A percentile compares a stretch with the other conserved stretches of the same genome.
phyloP scores from a whole-genome alignment of 1,140 invertebrate genomes.

The Ridgeia piscesae region DNA sequence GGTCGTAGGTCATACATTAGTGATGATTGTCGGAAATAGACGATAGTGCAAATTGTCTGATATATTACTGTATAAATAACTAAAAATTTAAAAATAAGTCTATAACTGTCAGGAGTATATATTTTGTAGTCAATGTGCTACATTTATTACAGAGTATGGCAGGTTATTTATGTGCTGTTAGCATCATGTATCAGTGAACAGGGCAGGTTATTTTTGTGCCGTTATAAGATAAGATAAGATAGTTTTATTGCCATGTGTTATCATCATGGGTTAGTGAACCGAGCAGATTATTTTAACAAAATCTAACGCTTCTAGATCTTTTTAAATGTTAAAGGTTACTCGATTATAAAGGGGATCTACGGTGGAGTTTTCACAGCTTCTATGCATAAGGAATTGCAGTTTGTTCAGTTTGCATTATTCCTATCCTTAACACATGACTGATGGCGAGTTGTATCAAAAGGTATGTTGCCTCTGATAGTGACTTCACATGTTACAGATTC shows the following conservation, averaged over 20 bases:
- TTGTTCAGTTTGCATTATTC: background rate
- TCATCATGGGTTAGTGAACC: background rate
- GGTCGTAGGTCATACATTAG: no score
- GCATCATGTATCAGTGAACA: background rate
- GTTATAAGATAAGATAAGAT: no score
- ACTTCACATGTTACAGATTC: background rate
- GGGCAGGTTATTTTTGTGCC: background rate
- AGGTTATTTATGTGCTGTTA: no score
- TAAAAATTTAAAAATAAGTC: no score
- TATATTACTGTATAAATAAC: no score
- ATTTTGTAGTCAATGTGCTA: no score
- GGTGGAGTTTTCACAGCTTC: background rate
- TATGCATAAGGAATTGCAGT: background rate
- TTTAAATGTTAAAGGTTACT: background rate
- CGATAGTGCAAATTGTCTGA: background rate
- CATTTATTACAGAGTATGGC: no score
- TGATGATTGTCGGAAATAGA: background rate
- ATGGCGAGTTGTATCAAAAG: background rate
- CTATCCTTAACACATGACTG: background rate
- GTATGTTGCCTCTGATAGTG: background rate
- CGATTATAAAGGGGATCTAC: background rate
- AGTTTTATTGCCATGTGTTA: no score
- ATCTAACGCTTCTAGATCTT: background rate
- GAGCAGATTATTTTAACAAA: background rate
- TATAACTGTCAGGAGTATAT: no score